Evolutionary conservation across 2,113 vertebrate genomes (phyloP).

Genomic region (Tyto alba): DNA sequence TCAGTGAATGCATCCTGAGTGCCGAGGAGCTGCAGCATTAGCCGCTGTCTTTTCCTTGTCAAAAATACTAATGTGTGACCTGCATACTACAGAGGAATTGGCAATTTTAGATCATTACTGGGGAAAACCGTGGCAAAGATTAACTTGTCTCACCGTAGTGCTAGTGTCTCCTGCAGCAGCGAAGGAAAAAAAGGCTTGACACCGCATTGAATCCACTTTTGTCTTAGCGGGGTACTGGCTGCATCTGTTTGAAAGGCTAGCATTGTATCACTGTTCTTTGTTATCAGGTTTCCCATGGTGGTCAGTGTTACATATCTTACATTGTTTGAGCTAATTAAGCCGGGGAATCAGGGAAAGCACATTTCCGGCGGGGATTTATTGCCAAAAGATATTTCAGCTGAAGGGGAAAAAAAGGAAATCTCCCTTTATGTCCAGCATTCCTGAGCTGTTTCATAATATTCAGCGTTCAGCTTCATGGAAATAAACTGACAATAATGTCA

Average conservation of each 20-base stretch:
- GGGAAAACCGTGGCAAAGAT: background rate
- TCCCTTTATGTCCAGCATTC: conserved; percentile 15
- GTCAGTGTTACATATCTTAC: conserved; percentile 50
- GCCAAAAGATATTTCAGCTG: conserved; percentile 46
- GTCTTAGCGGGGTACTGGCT: background rate
- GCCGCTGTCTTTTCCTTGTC: background rate
- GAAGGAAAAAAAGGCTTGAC: background rate
- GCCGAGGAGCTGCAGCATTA: background rate
- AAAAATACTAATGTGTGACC: background rate
- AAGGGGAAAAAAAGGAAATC: conserved; percentile 29
- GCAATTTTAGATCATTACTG: conserved; percentile 5
- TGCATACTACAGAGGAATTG: background rate
- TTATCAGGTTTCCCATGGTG: conserved; percentile 41
- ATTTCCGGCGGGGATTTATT: conserved; percentile 24
- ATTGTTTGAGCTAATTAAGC: conserved; percentile 50
- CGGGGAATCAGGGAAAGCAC: background rate
- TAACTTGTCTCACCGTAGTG: background rate
- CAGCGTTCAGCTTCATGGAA: background rate
- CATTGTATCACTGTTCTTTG: conserved; percentile 18
- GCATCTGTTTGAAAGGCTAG: background rate
- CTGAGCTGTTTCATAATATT: conserved; percentile 19
- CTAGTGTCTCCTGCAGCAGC: background rate
- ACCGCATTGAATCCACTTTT: conserved; percentile 13
- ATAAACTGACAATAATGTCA: background rate
- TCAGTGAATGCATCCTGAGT: background rate